Conservation (phyloP, 1,140 invertebrate species). For the Zaprionus nigranus region DNA sequence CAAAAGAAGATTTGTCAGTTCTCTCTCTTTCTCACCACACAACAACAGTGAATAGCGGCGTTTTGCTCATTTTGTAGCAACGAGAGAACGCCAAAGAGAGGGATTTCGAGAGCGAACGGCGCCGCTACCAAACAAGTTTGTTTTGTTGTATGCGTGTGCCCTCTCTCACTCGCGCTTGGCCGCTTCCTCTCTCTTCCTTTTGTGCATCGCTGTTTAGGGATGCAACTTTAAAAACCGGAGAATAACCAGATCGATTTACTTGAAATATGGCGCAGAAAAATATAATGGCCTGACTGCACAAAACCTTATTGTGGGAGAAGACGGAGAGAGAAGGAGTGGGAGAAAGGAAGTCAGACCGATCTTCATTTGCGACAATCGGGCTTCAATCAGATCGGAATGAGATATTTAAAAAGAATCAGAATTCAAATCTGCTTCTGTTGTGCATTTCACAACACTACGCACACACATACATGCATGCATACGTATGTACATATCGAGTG, state of each 20-base stretch:
- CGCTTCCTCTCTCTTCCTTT: slow-evolving; percentile 32
- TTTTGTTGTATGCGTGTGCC: slow-evolving; percentile 53
- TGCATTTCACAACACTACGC: slow-evolving; percentile 76
- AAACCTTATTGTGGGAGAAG: slow-evolving; percentile 5
- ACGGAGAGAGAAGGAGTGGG: background rate
- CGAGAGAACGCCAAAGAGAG: slow-evolving; percentile 25
- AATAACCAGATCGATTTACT: slow-evolving; percentile 68
- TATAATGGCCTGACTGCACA: slow-evolving; percentile 25
- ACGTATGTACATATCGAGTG: slow-evolving; percentile 42
- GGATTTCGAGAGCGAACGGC: slow-evolving; percentile 18
- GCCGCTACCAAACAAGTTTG: slow-evolving; percentile 69
- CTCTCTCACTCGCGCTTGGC: slow-evolving; percentile 30
- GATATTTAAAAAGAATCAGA: slow-evolving; percentile 36
- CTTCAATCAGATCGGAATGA: slow-evolving; percentile 10
- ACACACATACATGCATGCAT: slow-evolving; percentile 30
- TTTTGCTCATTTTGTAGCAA: slow-evolving; percentile 72
- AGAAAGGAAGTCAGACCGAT: slow-evolving; percentile 3
- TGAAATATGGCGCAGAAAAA: slow-evolving; percentile 41
- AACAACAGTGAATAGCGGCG: slow-evolving; percentile 63
- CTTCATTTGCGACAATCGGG: slow-evolving; percentile 4
- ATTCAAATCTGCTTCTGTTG: slow-evolving; percentile 42
- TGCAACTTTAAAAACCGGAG: slow-evolving; percentile 59
- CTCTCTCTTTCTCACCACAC: slow-evolving; percentile 2
- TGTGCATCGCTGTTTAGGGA: slow-evolving; percentile 74
- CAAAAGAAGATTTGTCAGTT: slow-evolving; percentile 63